phyloP scores from a whole-genome alignment of 2,888 invertebrate genomes.

The Brachyptera risi region DNA sequence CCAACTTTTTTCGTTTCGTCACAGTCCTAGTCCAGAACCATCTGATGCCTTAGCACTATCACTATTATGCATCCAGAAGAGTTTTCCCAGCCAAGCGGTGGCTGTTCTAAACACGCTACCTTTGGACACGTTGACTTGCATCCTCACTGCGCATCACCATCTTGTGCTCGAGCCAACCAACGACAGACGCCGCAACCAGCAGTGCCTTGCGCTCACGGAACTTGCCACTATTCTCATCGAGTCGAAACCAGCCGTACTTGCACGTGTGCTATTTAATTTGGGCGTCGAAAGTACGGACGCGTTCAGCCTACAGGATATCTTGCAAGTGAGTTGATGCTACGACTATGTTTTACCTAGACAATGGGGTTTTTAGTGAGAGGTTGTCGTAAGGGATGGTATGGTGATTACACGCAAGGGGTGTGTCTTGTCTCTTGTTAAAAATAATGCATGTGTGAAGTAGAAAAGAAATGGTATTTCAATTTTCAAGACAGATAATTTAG shows the following conservation, averaged over 20 bases:
- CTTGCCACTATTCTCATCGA: constrained; percentile 51
- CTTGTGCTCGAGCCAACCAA: background rate
- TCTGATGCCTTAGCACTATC: constrained; percentile 45
- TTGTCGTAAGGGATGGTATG: no score
- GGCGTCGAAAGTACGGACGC: constrained; percentile 44
- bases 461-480: no score
- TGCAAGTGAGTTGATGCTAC: no score
- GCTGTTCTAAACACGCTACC: constrained; percentile 47
- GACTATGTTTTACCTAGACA: no score
- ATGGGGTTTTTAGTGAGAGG: no score
- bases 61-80: constrained; percentile 51
- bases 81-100: constrained; percentile 48
- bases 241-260: constrained; percentile 47
- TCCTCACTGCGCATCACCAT: constrained; percentile 44
- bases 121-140: constrained; percentile 43
- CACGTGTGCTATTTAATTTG: constrained; percentile 48
- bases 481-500: no score
- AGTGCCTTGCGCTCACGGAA: constrained; percentile 47
- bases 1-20: background rate
- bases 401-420: no score
- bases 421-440: no score
- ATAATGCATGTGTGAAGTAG: no score
- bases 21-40: constrained; percentile 27
- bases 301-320: constrained; percentile 40
- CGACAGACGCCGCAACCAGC: background rate